Evolutionary conservation across 2,888 invertebrate genomes (phyloP).

Genomic region (Epinotia nisella): DNA sequence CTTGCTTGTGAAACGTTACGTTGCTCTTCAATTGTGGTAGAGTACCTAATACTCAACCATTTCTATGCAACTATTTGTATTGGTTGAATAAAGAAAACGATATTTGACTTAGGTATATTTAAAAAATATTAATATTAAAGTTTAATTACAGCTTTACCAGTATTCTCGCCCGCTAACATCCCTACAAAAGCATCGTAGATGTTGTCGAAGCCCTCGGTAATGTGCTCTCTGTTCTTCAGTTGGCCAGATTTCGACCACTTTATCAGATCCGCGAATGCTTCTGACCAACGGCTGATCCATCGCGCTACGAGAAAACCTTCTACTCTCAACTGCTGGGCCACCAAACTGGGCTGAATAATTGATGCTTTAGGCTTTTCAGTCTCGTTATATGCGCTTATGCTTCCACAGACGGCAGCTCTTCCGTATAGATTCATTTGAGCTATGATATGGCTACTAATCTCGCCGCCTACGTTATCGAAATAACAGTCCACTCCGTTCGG

Average conservation of each 20-base stretch:
- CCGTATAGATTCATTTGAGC: constrained; percentile 86
- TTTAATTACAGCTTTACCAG: constrained; percentile 79
- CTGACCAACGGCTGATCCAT: constrained; percentile 78
- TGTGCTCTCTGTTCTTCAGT: constrained; percentile 85
- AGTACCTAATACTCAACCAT: too few relatives aligned
- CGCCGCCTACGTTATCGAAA: constrained; percentile 91
- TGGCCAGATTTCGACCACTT: constrained; percentile 85
- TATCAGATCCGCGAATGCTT: constrained; percentile 81
- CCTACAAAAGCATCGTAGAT: constrained; percentile 86
- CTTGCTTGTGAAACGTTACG: too few relatives aligned
- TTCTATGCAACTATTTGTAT: not conserved
- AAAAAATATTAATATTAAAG: constrained; percentile 45
- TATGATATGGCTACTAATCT: constrained; percentile 84
- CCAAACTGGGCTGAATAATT: constrained; percentile 77
- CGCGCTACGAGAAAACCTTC: constrained; percentile 80
- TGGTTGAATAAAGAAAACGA: not conserved
- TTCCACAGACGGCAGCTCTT: constrained; percentile 86
- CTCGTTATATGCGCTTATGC: constrained; percentile 84
- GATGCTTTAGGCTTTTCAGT: constrained; percentile 63
- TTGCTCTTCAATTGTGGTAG: too few relatives aligned
- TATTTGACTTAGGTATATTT: not conserved
- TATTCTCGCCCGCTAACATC: constrained; percentile 84
- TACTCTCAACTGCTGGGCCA: constrained; percentile 81
- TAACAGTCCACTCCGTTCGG: constrained; percentile 90
- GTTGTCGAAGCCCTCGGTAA: constrained; percentile 87